A percentile compares a stretch with the other conserved stretches of the same genome.
Conservation (phyloP, 2,888 invertebrate genomes). For the Cremastobaeus sp. region DNA sequence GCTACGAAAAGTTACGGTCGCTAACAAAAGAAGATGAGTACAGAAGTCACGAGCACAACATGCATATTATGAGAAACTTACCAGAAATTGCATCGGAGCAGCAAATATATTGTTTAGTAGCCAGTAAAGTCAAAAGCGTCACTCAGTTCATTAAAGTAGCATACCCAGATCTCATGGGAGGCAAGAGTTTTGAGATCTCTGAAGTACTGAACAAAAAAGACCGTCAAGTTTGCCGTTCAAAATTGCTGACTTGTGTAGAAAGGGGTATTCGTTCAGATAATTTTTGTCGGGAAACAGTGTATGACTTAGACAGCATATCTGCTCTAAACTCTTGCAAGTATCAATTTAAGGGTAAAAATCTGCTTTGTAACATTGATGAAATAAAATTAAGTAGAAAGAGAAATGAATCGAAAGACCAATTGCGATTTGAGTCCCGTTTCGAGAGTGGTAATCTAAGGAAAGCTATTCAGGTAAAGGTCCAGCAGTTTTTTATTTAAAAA, state of each 20-base stretch:
- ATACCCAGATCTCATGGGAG: slow-evolving; percentile 86
- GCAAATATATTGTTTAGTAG: slow-evolving; percentile 80
- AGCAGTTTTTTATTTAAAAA: background rate
- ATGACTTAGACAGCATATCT: slow-evolving; percentile 83
- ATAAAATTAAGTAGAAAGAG: slow-evolving; percentile 64
- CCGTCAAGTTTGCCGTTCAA: slow-evolving; percentile 80
- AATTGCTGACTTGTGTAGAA: slow-evolving; percentile 84
- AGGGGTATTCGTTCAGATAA: slow-evolving; percentile 82
- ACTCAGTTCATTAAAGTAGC: slow-evolving; percentile 86
- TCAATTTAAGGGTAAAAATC: slow-evolving; percentile 34
- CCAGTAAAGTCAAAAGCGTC: slow-evolving; percentile 82
- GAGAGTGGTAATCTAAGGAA: slow-evolving; percentile 91
- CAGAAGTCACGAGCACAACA: slow-evolving; percentile 10
- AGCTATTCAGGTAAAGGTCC: slow-evolving; percentile 84
- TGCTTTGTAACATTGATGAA: slow-evolving; percentile 71
- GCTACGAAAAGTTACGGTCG: no score
- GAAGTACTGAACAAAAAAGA: slow-evolving; percentile 82
- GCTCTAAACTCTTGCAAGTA: slow-evolving; percentile 57
- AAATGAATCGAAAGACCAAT: slow-evolving; percentile 74
- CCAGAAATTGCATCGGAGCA: slow-evolving; percentile 54
- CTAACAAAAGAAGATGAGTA: background rate
- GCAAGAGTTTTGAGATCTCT: slow-evolving; percentile 79
- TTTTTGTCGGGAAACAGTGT: slow-evolving; percentile 83
- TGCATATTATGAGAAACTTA: slow-evolving; percentile 61
- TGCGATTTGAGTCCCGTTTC: slow-evolving; percentile 90